Percentiles rank a stretch among this genome's conserved stretches.
phyloP scores from a whole-genome alignment of 2,888 invertebrate species.

The Acanthopleura granulata region DNA sequence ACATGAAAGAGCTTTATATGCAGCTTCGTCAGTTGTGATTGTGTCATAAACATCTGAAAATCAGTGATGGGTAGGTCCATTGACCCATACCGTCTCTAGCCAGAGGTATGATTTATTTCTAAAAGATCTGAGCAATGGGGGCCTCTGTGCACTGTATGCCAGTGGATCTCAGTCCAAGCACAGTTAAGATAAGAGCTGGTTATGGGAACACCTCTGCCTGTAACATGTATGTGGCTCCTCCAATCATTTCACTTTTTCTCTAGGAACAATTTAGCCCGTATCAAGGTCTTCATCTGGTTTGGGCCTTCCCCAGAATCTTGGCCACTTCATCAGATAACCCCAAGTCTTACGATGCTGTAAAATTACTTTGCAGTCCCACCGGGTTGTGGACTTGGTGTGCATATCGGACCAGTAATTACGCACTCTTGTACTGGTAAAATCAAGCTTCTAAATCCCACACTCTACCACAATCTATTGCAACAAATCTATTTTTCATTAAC shows the following conservation, averaged over 20 bases:
- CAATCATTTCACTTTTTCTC: neutral
- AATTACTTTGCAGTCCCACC: constrained; percentile 1
- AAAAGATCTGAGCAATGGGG: too few species aligned
- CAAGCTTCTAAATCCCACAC: neutral
- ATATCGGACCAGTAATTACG: constrained; percentile 10
- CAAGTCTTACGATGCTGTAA: neutral
- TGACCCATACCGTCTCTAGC: too few species aligned
- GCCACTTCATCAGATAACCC: constrained; percentile 18
- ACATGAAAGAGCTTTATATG: too few species aligned
- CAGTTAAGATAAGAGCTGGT: too few species aligned
- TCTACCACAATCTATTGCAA: constrained; percentile 15
- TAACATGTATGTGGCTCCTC: too few species aligned
- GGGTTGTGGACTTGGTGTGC: neutral
- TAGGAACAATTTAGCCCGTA: constrained; percentile 12
- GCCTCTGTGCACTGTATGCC: too few species aligned
- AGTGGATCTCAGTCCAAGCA: too few species aligned
- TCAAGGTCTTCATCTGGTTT: neutral
- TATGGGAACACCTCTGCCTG: too few species aligned
- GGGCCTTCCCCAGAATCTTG: neutral
- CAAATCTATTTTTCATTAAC: constrained; percentile 19
- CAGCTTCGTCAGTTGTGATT: too few species aligned
- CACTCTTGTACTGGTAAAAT: neutral
- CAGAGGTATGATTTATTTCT: too few species aligned
- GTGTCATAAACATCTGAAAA: too few species aligned
- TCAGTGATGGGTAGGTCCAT: too few species aligned